Percentiles rank a stretch among this genome's conserved stretches.
These are phyloP conservation scores for Apteryx owenii DNA, from an alignment of 2,113 vertebrate species.

Conservation along the genomic window DNA sequence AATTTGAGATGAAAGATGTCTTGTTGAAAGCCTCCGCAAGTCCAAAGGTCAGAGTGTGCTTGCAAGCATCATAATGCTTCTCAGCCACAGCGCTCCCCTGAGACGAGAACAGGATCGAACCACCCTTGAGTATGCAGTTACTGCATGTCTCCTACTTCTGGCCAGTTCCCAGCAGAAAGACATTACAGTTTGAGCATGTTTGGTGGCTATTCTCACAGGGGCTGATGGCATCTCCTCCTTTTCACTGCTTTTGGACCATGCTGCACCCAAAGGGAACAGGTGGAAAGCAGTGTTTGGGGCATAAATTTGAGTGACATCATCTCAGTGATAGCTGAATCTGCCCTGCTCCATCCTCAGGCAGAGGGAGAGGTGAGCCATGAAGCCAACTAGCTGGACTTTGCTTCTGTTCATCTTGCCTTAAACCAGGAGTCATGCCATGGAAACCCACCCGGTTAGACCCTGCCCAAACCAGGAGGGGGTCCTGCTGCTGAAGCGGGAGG, in stretches of 20 bases:
- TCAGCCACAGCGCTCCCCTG: background rate
- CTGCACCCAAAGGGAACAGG: rapidly evolving
- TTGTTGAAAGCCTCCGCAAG: background rate
- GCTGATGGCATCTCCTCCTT: background rate
- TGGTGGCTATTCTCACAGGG: rapidly evolving
- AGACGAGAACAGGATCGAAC: background rate
- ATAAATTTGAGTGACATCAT: background rate
- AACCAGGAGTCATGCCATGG: background rate
- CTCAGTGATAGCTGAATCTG: background rate
- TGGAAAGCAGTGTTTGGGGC: background rate
- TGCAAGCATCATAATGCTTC: rapidly evolving
- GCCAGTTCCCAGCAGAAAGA: background rate
- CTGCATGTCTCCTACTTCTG: background rate
- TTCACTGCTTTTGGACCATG: background rate
- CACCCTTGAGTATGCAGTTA: background rate
- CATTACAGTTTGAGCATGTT: rapidly evolving
- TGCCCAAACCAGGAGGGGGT: background rate
- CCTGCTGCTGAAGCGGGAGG: background rate
- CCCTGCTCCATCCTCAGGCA: rapidly evolving
- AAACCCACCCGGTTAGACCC: background rate
- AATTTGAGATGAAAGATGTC: background rate
- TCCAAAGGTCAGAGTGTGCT: rapidly evolving
- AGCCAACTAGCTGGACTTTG: background rate
- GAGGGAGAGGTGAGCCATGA: background rate
- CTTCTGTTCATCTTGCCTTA: background rate